Conservation (phyloP, 2,797 vertebrate genomes). For the Scleropages formosus region DNA sequence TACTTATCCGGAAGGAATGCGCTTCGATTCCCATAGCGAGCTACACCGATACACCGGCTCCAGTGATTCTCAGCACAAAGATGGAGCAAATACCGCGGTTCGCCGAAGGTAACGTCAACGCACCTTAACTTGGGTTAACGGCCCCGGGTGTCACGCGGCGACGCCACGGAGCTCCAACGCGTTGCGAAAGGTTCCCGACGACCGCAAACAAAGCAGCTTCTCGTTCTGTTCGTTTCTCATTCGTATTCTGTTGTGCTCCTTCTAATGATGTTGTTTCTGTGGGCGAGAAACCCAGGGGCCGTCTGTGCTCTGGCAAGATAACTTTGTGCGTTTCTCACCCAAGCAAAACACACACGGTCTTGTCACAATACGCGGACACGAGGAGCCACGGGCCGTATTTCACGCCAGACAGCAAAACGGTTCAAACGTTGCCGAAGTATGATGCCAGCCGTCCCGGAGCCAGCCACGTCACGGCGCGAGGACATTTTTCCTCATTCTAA, state of each 20-base stretch:
- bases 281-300: background rate
- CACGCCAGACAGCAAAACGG: background rate
- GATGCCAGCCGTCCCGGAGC: background rate
- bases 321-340: conserved; percentile 11
- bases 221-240: background rate
- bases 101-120: background rate
- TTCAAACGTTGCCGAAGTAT: background rate
- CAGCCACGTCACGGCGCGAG: background rate
- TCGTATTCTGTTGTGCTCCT: background rate
- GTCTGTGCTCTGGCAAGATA: background rate
- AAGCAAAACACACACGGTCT: conserved; percentile 3
- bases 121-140: conserved; percentile 5
- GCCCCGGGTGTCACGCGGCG: background rate
- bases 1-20: conserved; percentile 16
- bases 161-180: no score
- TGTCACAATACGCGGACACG: background rate
- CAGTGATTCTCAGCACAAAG: conserved; percentile 13
- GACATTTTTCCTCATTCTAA: background rate
- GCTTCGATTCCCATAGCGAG: background rate
- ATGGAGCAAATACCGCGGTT: background rate
- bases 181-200: background rate
- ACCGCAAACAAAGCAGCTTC: background rate
- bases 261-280: background rate
- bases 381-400: background rate
- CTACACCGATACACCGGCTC: background rate